phyloP scores from a whole-genome alignment of 2,888 invertebrate species.

The Tetanocera ferruginea region DNA sequence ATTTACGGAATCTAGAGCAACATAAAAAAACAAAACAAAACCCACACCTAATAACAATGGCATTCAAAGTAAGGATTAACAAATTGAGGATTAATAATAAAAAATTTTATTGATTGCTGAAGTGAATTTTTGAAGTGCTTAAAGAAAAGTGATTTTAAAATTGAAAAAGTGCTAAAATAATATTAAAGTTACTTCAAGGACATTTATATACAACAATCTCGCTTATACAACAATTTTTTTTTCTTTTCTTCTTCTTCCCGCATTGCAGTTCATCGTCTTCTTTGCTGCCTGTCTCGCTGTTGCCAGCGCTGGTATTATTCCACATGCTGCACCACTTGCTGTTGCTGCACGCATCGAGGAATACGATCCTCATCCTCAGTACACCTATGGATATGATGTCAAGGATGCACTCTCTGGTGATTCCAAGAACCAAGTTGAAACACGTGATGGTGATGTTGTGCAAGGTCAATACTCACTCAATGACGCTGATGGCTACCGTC shows the following conservation, averaged over 20 bases:
- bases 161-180: not conserved
- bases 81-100: not conserved
- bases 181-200: not conserved
- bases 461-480: constrained; percentile 70
- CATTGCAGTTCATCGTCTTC: constrained; percentile 60
- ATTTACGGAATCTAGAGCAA: constrained; percentile 67
- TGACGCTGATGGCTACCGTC: constrained; percentile 69
- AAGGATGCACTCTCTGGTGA: constrained; percentile 69
- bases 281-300: constrained; percentile 64
- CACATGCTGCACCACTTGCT: constrained; percentile 59
- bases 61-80: constrained; percentile 66
- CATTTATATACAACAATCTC: not conserved
- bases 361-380: constrained; percentile 69
- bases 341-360: constrained; percentile 62
- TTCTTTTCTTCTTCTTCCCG: not conserved
- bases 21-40: constrained; percentile 45
- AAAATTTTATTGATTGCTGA: not conserved
- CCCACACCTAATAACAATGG: constrained; percentile 56
- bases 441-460: constrained; percentile 69
- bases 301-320: constrained; percentile 62
- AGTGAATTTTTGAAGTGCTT: not conserved
- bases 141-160: not conserved
- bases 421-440: constrained; percentile 68
- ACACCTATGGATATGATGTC: constrained; percentile 69
- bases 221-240: not conserved